Evolutionary conservation across 53 echinoderm and acorn worm genomes (phyloP).

Genomic region (Astropecten irregularis): DNA sequence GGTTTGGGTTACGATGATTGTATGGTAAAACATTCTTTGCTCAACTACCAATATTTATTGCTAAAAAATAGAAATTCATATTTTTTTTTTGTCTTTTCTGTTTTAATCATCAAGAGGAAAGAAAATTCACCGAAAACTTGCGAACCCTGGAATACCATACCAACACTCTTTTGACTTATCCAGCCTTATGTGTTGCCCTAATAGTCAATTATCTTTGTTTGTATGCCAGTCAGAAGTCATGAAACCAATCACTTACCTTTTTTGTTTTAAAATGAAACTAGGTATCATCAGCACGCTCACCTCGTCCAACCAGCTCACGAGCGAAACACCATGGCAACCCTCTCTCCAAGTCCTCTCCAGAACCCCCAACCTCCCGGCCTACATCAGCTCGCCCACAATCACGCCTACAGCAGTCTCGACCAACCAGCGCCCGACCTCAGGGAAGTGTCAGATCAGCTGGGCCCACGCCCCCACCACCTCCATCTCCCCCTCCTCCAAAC

Average conservation of each 20-base stretch:
- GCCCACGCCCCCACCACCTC: constrained; percentile 33
- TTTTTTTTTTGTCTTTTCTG: no score
- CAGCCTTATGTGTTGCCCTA: no score
- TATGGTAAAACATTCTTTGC: no score
- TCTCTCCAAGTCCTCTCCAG: constrained; percentile 36
- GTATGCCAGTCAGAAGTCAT: neutral
- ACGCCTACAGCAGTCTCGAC: constrained; percentile 48
- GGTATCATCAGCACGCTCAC: constrained; percentile 56
- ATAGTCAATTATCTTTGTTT: no score
- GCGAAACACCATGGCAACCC: neutral
- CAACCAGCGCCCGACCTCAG: constrained; percentile 66
- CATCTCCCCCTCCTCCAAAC: no score
- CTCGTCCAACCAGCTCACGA: constrained; percentile 57
- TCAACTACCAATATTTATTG: no score
- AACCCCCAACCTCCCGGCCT: constrained; percentile 43
- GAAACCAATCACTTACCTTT: neutral
- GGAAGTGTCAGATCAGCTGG: constrained; percentile 40
- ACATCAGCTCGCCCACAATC: constrained; percentile 63
- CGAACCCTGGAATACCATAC: no score
- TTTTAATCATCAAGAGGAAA: no score
- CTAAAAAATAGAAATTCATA: no score
- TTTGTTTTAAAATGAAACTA: constrained; percentile 2
- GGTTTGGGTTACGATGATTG: no score
- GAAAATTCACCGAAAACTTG: neutral
- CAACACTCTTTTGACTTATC: no score